A percentile compares a stretch with the other conserved stretches of the same genome.
phyloP scores from a whole-genome alignment of 2,113 vertebrate species.

The Eulemur rufifrons region DNA sequence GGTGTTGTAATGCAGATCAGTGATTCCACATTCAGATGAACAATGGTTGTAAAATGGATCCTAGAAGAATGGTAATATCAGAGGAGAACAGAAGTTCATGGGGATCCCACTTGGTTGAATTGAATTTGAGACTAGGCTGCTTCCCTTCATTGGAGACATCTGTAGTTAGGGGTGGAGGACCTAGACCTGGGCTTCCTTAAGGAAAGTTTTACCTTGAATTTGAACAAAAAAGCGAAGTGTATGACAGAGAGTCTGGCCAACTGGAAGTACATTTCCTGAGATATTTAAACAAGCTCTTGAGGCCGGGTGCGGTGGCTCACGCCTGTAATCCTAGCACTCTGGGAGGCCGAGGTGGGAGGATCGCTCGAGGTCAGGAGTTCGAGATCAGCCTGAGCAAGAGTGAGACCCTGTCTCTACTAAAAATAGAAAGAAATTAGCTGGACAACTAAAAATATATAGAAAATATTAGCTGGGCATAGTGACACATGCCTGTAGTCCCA shows the following conservation, averaged over 20 bases:
- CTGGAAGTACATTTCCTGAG: not conserved
- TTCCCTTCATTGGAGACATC: not conserved
- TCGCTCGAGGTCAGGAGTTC: no score
- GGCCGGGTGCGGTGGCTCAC: no score
- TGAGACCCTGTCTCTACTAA: no score
- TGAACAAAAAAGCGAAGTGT: not conserved
- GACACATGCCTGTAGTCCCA: no score
- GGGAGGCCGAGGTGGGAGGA: no score
- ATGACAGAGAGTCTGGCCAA: not conserved
- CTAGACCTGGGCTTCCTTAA: not conserved
- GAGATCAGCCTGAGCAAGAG: no score
- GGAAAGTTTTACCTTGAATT: not conserved
- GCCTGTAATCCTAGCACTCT: no score
- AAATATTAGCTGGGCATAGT: no score
- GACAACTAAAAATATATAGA: no score
- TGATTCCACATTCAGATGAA: not conserved
- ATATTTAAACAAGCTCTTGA: not conserved
- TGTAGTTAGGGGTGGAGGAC: not conserved
- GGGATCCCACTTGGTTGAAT: not conserved
- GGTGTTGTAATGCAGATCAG: not conserved
- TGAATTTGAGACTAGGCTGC: not conserved
- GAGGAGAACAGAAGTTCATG: not conserved
- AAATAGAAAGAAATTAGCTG: no score
- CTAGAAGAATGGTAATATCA: not conserved
- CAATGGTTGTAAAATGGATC: not conserved